phyloP scores from a whole-genome alignment of 1,140 invertebrate species.

The Eurosta solidaginis region DNA sequence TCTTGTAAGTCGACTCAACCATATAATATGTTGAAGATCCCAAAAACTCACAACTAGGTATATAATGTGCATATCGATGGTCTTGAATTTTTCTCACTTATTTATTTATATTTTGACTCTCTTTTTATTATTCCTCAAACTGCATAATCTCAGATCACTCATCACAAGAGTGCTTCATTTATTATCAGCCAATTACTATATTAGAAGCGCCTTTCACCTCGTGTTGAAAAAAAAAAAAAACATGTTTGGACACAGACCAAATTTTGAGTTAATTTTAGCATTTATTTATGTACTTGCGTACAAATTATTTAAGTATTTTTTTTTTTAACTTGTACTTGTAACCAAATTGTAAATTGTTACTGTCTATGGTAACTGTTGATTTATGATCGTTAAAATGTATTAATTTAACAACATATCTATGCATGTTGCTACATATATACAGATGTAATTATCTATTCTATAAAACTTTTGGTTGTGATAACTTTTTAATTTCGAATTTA shows the following conservation, averaged over 20 bases:
- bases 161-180: constrained; percentile 10
- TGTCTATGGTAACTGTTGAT: neutral
- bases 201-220: constrained; percentile 8
- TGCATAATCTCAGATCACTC: neutral
- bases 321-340: neutral
- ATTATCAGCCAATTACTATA: constrained; percentile 7
- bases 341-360: neutral
- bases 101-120: neutral
- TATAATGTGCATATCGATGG: no score
- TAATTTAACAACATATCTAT: neutral
- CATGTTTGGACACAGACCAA: neutral
- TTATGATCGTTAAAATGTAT: neutral
- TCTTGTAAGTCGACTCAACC: no score
- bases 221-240: no score
- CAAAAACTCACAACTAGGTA: no score
- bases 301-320: neutral
- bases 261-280: neutral
- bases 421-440: neutral
- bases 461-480: neutral
- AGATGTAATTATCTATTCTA: neutral
- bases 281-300: neutral
- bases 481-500: neutral
- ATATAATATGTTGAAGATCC: no score
- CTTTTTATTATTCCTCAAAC: neutral
- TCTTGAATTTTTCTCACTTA: no score